phyloP scores from a whole-genome alignment of 2,797 vertebrate species.

The Gymnopithys bicolor region DNA sequence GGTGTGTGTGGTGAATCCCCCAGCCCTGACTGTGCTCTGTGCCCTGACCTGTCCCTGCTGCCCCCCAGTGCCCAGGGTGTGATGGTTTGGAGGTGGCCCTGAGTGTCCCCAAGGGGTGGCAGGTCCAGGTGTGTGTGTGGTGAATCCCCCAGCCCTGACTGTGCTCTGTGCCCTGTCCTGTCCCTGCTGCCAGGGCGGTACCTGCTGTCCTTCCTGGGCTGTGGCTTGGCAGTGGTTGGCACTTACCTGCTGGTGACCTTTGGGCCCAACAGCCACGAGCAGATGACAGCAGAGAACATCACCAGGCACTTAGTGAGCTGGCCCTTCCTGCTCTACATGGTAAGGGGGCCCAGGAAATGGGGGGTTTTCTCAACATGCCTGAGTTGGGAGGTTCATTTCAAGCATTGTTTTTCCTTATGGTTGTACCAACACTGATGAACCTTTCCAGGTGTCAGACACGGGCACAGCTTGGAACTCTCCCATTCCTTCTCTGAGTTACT shows the following conservation, averaged over 20 bases:
- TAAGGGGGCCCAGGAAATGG: conserved; percentile 71
- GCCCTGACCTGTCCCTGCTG: background rate
- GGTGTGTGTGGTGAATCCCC: too few species aligned
- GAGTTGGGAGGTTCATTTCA: background rate
- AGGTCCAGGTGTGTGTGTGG: background rate
- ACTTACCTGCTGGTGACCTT: conserved; percentile 94
- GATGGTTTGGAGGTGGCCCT: background rate
- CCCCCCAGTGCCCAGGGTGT: too few species aligned
- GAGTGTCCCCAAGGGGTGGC: background rate
- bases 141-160: too few species aligned
- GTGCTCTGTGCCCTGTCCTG: background rate
- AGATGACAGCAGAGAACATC: conserved; percentile 89
- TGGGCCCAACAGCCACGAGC: conserved; percentile 94
- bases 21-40: too few species aligned
- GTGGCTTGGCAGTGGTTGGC: conserved; percentile 84
- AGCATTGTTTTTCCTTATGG: background rate
- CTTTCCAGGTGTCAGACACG: background rate
- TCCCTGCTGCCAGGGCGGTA: conserved; percentile 82
- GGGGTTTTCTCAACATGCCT: background rate
- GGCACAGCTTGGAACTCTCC: background rate
- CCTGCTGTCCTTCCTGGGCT: conserved; percentile 89
- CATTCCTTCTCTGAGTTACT: background rate
- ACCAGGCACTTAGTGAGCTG: conserved; percentile 90
- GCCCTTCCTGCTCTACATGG: conserved; percentile 94
- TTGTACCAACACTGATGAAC: background rate